Base-by-base conservation (phyloP, 1,140 invertebrate species). In the Hyles vespertilio region DNA sequence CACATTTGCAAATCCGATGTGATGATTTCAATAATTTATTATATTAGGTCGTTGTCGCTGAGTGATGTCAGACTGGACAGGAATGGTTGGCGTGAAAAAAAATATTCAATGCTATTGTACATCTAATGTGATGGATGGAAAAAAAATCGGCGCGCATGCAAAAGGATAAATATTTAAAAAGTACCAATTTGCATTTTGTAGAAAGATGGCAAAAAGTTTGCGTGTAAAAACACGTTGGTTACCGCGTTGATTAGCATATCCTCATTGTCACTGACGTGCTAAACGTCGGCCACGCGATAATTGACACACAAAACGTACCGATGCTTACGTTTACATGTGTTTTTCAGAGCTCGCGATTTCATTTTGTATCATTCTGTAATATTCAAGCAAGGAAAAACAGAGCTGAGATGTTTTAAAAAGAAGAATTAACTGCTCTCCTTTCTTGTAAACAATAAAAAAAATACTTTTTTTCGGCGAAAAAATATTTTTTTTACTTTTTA, bases 31-130 rank as follows among this genome's bases (percentile, higher is more conserved):
- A 80, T 77, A 79, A 81, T 79, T 85, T 81, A 85, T 79, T 77
- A 77, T 84, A 77, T 84, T 79, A 74, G 80, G 77, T 84, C 82
- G 74, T 85, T 85, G 84, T 85, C 82, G 69, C 34, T 69, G 78
- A 82, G 74, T 85, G 81, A 83, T 84, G 81, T 84, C 84, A 85
- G 72, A 79, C 72, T 70, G 70, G 69, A 69, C 75, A 73, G 63
- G 72, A 72, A 70, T 70, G 65, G 59, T 64, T 65, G 56, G 56
- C 47, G 36, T 8, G 5, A 40, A 40, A 40, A 63, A 65, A 84
- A 81, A 83, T 78, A 82, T 74, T 81, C 76, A 83, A 76, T 81
- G 69, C 56, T 72, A 81, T 81, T 79, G 79, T 81, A 71, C 70
- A 58, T 67, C 58, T 70, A 75, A 75, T 71, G 69, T 81, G 72